Evolutionary conservation across 1,140 invertebrate genomes (phyloP), one percentile per base, ranked within the genome.

Genomic region (Prorops nasuta): DNA sequence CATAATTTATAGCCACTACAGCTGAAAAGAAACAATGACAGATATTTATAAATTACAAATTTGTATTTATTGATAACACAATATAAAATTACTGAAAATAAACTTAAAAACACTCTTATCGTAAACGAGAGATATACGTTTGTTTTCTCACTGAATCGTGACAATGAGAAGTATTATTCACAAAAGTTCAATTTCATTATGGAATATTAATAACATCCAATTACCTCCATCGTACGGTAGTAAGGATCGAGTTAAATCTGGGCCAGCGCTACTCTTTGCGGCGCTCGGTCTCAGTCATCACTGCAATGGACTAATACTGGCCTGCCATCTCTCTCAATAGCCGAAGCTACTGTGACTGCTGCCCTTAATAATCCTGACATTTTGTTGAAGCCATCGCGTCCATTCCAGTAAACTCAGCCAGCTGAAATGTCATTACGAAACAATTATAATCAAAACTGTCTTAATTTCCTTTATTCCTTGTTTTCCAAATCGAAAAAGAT

Each of bases 231-330:
- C 6, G 94, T 97, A 53, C 95, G 79, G 74, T 98, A 98, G 77
- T 88, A 92, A 7, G 94, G 92, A 80, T 98, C 95, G 14, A 98
- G 79, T 60, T 96, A 78, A n/a, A 98, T 80, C 74, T 97, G 87
- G 14, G 92, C 90, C 31, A 96, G 81, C 9, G 93, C 87, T 2
- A 94, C 90, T 55, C 97, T 92, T 78, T 98, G 94, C 6, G 95
- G 91, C 34, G 95, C 98, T 53, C 95, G 83, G 77, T 98, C 95
- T 94, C 95, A 98, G 6, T 95, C 95, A 79, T 98, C 95, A 2
- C 91, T 94, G 75, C 95, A 98, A 72, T 98, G 95, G 1, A 98
- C 93, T 41, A 98, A 79, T 31, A 95, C 94, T 18, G 96, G 94
- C 21, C 93, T 84, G 47, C 87, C 91, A 48, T 94, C 89, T 21